A percentile compares a stretch with the other conserved stretches of the same genome.
phyloP scores from a whole-genome alignment of 2,888 invertebrate genomes.

The Laothoe populi region DNA sequence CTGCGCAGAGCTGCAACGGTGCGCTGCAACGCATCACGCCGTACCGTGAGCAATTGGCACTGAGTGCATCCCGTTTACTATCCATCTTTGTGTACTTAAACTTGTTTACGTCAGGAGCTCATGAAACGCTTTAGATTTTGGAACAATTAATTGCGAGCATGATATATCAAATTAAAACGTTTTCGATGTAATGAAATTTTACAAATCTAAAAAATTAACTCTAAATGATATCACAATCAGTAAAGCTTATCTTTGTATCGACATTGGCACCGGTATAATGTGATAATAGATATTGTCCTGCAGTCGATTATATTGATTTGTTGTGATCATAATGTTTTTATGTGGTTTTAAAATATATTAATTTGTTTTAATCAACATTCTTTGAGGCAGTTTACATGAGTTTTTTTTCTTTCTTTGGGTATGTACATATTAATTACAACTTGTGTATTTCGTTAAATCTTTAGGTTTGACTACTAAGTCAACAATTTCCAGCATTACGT shows the following conservation, averaged over 20 bases:
- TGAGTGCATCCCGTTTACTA: slow-evolving; percentile 43
- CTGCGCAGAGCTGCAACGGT: slow-evolving; percentile 64
- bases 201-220: slow-evolving; percentile 6
- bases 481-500: background rate
- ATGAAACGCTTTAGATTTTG: background rate
- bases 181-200: slow-evolving; percentile 8
- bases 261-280: slow-evolving; percentile 48
- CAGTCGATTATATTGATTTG: slow-evolving; percentile 52
- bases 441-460: background rate
- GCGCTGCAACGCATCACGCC: slow-evolving; percentile 57
- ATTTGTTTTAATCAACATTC: slow-evolving; percentile 7
- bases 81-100: slow-evolving; percentile 30
- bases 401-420: slow-evolving; percentile 28
- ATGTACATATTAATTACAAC: slow-evolving; percentile 18
- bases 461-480: too few relatives aligned
- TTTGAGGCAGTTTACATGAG: slow-evolving; percentile 17
- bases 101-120: slow-evolving; percentile 11
- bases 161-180: slow-evolving; percentile 1
- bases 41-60: slow-evolving; percentile 53
- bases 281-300: slow-evolving; percentile 49
- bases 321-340: slow-evolving; percentile 45
- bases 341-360: slow-evolving; percentile 30
- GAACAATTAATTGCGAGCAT: background rate
- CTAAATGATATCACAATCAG: slow-evolving; percentile 34
- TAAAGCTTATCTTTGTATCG: slow-evolving; percentile 51